phyloP scores from a whole-genome alignment of 2,113 vertebrate species.

The Lasiurus borealis region DNA sequence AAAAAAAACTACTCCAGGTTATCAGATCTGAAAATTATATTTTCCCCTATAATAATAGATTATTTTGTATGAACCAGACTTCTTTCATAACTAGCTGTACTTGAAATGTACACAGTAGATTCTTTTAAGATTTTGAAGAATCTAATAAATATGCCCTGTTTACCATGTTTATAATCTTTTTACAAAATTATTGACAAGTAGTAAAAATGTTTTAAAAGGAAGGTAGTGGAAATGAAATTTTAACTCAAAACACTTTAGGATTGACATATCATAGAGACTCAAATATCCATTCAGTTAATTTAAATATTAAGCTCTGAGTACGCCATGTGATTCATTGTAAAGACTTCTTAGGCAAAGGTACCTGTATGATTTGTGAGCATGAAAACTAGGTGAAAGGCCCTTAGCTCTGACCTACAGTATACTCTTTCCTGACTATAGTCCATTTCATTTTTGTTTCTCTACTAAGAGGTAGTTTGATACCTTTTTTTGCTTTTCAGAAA shows the following conservation, averaged over 20 bases:
- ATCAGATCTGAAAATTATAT: slow-evolving; percentile 46
- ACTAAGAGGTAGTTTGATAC: slow-evolving; percentile 15
- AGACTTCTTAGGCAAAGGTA: not conserved
- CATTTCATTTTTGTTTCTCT: slow-evolving; percentile 48
- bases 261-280: not conserved
- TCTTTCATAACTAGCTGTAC: slow-evolving; percentile 9
- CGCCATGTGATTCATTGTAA: not conserved
- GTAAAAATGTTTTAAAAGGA: slow-evolving; percentile 49
- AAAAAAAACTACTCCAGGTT: slow-evolving; percentile 42
- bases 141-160: not conserved
- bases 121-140: slow-evolving; percentile 51
- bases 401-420: not conserved
- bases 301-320: not conserved
- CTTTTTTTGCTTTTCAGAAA: slow-evolving; percentile 57
- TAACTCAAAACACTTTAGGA: slow-evolving; percentile 33
- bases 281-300: not conserved
- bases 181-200: slow-evolving; percentile 58
- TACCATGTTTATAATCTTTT: not conserved
- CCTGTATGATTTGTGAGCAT: not conserved
- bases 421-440: not conserved
- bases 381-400: slow-evolving; percentile 23
- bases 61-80: slow-evolving; percentile 55
- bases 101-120: slow-evolving; percentile 39
- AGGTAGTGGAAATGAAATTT: slow-evolving; percentile 44
- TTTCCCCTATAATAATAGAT: slow-evolving; percentile 40